A percentile compares a stretch with the other conserved stretches of the same genome.
Evolutionary conservation across 1,140 invertebrate species (phyloP).

Genomic region (Polyergus mexicanus): DNA sequence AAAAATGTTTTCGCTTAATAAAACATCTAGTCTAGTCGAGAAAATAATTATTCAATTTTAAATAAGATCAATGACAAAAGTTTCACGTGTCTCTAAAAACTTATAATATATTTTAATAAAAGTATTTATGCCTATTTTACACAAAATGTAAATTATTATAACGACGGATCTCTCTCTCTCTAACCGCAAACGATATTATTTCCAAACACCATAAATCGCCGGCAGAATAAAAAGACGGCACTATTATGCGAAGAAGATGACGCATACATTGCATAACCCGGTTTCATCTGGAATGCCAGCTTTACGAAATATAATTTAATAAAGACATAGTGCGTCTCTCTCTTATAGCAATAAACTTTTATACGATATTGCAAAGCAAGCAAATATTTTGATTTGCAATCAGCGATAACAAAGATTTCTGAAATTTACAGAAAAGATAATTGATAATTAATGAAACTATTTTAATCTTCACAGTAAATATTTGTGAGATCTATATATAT

Average conservation of each 20-base stretch:
- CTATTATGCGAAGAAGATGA: constrained; percentile 25
- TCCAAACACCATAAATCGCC: constrained; percentile 23
- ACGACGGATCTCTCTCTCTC: constrained; percentile 1
- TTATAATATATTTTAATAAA: not conserved
- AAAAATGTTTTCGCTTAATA: not conserved
- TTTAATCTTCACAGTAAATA: not conserved
- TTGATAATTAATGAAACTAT: not conserved
- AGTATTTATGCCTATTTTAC: not conserved
- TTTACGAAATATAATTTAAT: constrained; percentile 27
- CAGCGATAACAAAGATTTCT: constrained; percentile 4
- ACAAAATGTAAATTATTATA: constrained; percentile 35
- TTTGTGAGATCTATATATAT: not conserved
- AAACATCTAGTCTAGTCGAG: not conserved
- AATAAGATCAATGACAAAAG: constrained; percentile 1
- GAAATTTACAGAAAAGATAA: not conserved
- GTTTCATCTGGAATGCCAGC: constrained; percentile 16
- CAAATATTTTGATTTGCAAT: constrained; percentile 5
- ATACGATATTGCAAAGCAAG: not conserved
- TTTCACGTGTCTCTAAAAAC: not conserved
- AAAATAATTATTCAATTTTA: not conserved
- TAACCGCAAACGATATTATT: constrained; percentile 23
- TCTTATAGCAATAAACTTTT: not conserved
- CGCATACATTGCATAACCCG: constrained; percentile 12
- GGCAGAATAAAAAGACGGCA: not conserved
- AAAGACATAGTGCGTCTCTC: not conserved